Evolutionary conservation across 2,797 vertebrate species (phyloP).

Genomic region (Sciurus vulgaris): DNA sequence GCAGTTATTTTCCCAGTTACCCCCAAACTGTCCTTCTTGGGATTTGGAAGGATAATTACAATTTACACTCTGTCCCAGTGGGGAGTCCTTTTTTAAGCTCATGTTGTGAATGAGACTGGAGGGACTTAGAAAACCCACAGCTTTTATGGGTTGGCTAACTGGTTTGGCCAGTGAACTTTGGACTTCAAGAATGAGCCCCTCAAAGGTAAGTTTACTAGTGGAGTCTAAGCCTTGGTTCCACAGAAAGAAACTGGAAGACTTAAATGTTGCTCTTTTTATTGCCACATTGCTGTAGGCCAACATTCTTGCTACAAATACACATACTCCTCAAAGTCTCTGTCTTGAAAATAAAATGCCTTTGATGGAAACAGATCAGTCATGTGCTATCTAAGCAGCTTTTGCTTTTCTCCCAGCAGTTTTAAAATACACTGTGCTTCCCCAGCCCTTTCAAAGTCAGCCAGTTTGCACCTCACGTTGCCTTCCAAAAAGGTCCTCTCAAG

Average conservation of each 20-base stretch:
- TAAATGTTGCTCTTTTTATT: background rate
- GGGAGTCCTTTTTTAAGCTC: background rate
- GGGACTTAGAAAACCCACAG: background rate
- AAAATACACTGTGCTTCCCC: background rate
- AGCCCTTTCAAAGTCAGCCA: background rate
- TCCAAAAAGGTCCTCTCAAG: background rate
- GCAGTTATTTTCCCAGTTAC: background rate
- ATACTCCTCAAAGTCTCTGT: background rate
- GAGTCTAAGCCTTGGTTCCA: background rate
- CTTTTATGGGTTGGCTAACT: background rate
- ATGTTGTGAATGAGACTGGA: background rate
- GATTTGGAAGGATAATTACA: background rate
- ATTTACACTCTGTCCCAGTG: background rate
- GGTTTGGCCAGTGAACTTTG: background rate
- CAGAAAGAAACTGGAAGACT: background rate
- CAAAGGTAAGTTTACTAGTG: background rate
- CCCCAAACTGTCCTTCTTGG: background rate
- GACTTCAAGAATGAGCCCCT: background rate
- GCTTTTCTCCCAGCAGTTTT: constrained; percentile 1
- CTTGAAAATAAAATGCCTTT: constrained; percentile 44
- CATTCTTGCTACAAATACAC: background rate
- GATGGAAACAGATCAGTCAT: background rate
- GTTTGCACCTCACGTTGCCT: background rate
- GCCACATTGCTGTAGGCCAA: background rate
- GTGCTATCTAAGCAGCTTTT: background rate